A percentile compares a stretch with the other conserved stretches of the same genome.
These are phyloP conservation scores for Onthophagus taurus DNA, from an alignment of 1,140 invertebrate genomes.

Conservation along the genomic window DNA sequence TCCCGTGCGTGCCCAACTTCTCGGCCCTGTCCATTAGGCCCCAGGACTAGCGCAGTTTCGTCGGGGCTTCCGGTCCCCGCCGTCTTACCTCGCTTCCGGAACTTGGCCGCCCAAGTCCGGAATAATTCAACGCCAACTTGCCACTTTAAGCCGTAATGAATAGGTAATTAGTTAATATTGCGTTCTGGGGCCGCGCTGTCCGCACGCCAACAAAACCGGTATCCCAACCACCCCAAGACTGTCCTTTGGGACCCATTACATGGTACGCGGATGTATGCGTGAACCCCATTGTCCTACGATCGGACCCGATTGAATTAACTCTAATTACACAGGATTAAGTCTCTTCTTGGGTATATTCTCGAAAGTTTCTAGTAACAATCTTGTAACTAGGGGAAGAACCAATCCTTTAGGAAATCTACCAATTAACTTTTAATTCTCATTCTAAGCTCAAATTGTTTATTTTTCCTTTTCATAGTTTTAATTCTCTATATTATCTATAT, in stretches of 20 bases:
- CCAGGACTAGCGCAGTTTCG: too few relatives aligned
- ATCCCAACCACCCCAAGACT: conserved; percentile 4
- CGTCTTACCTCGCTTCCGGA: conserved; percentile 35
- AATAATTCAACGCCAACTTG: conserved; percentile 38
- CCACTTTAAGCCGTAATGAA: conserved; percentile 39
- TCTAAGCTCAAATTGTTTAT: too few relatives aligned
- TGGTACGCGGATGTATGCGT: conserved; percentile 1
- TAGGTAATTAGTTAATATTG: conserved; percentile 39
- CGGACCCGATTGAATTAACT: conserved; percentile 32
- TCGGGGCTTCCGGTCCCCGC: conserved; percentile 29
- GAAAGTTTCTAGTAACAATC: too few relatives aligned
- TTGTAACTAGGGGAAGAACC: too few relatives aligned
- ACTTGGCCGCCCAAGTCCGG: conserved; percentile 31
- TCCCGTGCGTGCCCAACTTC: too few relatives aligned
- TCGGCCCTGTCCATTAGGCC: too few relatives aligned
- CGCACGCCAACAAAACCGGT: conserved; percentile 20
- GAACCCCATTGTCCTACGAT: conserved; percentile 2
- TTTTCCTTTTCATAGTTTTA: too few relatives aligned
- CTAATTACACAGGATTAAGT: conserved; percentile 30
- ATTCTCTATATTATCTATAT: too few relatives aligned
- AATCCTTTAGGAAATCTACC: too few relatives aligned
- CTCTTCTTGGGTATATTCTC: too few relatives aligned
- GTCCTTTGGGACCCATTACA: conserved; percentile 27
- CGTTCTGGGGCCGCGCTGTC: conserved; percentile 30
- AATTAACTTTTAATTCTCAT: too few relatives aligned